phyloP scores from a whole-genome alignment of 2,888 invertebrate species.

The Chrysolina americana region DNA sequence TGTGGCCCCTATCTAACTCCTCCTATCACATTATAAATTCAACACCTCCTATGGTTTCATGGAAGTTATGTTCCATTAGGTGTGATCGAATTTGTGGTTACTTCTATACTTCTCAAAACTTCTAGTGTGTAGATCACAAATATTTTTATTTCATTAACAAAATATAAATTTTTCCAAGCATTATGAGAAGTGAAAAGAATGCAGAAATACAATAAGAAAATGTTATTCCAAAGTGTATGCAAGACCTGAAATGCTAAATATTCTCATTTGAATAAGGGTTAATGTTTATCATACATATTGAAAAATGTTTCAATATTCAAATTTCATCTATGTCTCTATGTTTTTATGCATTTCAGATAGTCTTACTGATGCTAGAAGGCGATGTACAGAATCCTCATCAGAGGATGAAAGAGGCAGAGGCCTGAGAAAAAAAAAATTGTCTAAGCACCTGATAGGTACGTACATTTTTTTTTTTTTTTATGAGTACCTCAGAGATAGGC shows the following conservation, averaged over 20 bases:
- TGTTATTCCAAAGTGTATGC: no score
- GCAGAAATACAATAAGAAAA: no score
- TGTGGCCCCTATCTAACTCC: slow-evolving; percentile 10
- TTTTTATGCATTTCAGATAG: slow-evolving; percentile 15
- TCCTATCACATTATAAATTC: slow-evolving; percentile 5
- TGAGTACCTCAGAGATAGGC: no score
- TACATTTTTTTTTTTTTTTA: no score
- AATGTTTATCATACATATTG: no score
- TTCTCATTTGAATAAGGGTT: no score
- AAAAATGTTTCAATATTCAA: slow-evolving; percentile 7
- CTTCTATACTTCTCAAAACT: slow-evolving; percentile 5
- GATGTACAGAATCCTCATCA: slow-evolving; percentile 8
- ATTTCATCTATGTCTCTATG: not conserved
- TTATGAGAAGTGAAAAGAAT: not conserved
- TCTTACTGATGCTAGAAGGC: slow-evolving; percentile 8
- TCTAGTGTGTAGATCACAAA: slow-evolving; percentile 1
- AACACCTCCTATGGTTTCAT: not conserved
- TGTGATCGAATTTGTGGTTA: slow-evolving; percentile 21
- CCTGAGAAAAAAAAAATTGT: not conserved
- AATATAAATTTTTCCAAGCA: not conserved
- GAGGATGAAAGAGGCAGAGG: slow-evolving; percentile 24
- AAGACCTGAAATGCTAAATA: no score
- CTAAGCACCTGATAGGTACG: slow-evolving; percentile 13
- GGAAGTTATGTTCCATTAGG: slow-evolving; percentile 14
- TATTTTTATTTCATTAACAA: slow-evolving; percentile 7